Evolutionary conservation across 2,888 invertebrate genomes (phyloP), one percentile per base, ranked within the genome.

Genomic region (Apocheima hispidaria): DNA sequence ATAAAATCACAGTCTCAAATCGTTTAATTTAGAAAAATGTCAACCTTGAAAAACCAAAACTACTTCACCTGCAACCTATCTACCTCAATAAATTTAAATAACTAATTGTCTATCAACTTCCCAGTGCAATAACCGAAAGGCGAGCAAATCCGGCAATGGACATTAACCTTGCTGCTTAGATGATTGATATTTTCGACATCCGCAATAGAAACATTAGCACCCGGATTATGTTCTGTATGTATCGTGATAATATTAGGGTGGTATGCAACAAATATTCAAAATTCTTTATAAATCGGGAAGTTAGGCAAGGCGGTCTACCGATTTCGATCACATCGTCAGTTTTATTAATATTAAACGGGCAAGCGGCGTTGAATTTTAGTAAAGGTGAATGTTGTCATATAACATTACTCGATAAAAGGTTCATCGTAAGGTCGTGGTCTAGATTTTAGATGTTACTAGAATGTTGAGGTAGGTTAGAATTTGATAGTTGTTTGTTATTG

Each of bases 121-220:
- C 44, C 44, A 43, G 54, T 14, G 54, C 54, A 44, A 53, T 43
- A 53, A 44, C 54, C 21, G 20, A 52, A 26, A 51, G 38, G 30
- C 52, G 33, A 43, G 33, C 33, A 53, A 35, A 44, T 44, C 54
- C 54, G 54, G 54, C 52, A 26, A 16, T 36, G 14, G 20, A 30
- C 52, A 52, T 52, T 53, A 53, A 53, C 54, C 54, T 44, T 44
- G 54, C 30, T 14, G 20, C 18, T 40, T 33, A 53, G 43, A 53
- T 53, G 53, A 54, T 54, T 43, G 43, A 44, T 54, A 44, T 44
- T 54, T 44, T 54, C 43, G 18, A 54, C 43, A 54, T 54, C 53
- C 53, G 53, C 53, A 10, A 35, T 43, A 26, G 23, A 33, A 23
- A 44, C 30, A n/a, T 18, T 20, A 48, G 35, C 4, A n/a, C 26